These are phyloP conservation scores for Cybosia mesomella DNA, from an alignment of 2,888 invertebrate species.

Conservation along the genomic window DNA sequence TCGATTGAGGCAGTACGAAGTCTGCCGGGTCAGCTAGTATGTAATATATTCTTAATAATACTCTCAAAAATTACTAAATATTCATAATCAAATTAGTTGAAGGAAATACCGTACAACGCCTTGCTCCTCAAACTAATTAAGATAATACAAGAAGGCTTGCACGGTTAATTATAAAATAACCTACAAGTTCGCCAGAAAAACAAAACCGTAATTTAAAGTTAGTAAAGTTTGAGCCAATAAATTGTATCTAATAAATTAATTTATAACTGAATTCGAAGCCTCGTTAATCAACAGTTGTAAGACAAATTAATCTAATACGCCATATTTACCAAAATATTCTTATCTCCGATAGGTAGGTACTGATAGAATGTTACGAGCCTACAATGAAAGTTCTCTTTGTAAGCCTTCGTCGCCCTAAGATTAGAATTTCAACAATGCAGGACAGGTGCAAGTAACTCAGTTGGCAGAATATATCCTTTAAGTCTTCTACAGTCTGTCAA, in stretches of 20 bases:
- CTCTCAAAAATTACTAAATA: too few species aligned
- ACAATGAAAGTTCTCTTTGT: too few species aligned
- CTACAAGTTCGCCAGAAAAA: constrained; percentile 31
- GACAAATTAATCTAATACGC: constrained; percentile 35
- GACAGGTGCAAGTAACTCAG: too few species aligned
- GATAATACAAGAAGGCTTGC: background rate
- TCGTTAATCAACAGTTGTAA: constrained; percentile 49
- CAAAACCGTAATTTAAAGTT: constrained; percentile 45
- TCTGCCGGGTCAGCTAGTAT: too few species aligned
- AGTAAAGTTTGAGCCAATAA: constrained; percentile 42
- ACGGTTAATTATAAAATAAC: background rate
- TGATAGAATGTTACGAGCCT: too few species aligned
- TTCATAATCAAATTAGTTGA: background rate
- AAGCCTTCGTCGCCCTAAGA: too few species aligned
- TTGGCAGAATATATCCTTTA: too few species aligned
- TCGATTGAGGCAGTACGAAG: too few species aligned
- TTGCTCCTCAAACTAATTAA: background rate
- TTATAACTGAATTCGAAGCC: constrained; percentile 47
- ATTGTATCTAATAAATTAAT: constrained; percentile 53
- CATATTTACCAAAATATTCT: constrained; percentile 23
- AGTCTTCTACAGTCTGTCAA: too few species aligned
- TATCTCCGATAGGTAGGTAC: background rate
- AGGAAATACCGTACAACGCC: background rate
- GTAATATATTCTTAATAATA: too few species aligned
- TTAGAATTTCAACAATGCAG: too few species aligned